A percentile compares a stretch with the other conserved stretches of the same genome.
phyloP scores from a whole-genome alignment of 2,797 vertebrate species.

The Phrynocephalus guinanensis region DNA sequence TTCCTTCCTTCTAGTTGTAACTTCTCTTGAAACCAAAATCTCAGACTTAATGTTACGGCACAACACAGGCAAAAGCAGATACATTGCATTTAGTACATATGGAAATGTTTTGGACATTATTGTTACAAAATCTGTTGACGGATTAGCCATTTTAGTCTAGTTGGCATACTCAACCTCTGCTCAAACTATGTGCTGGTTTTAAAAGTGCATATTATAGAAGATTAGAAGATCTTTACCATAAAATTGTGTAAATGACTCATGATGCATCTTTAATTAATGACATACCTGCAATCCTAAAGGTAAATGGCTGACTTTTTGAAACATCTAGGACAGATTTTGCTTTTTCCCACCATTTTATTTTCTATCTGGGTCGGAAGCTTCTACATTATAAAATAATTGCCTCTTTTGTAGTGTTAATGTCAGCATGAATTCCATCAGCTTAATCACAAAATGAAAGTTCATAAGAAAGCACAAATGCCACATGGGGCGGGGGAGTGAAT shows the following conservation, averaged over 20 bases:
- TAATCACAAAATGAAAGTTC: background rate
- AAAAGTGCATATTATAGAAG: background rate
- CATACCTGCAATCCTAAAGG: background rate
- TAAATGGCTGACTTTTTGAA: background rate
- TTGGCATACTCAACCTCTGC: too few species aligned
- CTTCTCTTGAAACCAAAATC: too few species aligned
- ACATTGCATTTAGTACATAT: too few species aligned
- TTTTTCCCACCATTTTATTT: background rate
- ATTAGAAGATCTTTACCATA: background rate
- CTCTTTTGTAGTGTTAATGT: background rate
- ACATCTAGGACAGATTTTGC: background rate
- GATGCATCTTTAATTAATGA: background rate
- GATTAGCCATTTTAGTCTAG: too few species aligned
- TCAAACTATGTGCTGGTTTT: too few species aligned
- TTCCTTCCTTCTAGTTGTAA: too few species aligned
- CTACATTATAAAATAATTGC: background rate
- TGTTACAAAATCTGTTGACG: too few species aligned
- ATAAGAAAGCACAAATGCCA: background rate
- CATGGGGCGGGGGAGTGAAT: background rate
- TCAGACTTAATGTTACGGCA: too few species aligned
- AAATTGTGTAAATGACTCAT: background rate
- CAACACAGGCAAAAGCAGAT: too few species aligned
- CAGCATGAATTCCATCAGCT: background rate
- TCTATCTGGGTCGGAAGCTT: background rate
- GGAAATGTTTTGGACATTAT: too few species aligned